Evolutionary conservation across 2,797 vertebrate genomes (phyloP).

Genomic region (Manis crassicaudata): DNA sequence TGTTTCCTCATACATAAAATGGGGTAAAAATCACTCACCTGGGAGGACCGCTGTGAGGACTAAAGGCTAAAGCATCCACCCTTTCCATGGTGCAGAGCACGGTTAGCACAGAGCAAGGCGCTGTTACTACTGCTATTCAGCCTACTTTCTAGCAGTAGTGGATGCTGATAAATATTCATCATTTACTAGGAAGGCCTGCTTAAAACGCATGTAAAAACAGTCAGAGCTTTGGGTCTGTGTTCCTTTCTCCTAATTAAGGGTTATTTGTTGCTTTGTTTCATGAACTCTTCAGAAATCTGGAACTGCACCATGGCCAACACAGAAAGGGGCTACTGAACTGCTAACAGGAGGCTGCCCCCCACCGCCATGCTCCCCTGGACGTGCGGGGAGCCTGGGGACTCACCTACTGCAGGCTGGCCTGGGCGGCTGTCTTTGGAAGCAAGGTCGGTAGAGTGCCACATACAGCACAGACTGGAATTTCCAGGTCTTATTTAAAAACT

Average conservation of each 20-base stretch:
- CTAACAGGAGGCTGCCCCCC: not conserved
- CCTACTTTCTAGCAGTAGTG: not conserved
- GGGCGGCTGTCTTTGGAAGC: not conserved
- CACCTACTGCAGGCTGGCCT: not conserved
- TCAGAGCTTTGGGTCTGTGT: not conserved
- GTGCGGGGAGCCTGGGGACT: not conserved
- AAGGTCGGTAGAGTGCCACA: not conserved
- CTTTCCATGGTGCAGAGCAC: not conserved
- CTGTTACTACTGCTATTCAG: not conserved
- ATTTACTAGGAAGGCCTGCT: not conserved
- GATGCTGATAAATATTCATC: not conserved
- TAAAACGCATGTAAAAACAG: not conserved
- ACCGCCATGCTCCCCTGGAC: fast-evolving
- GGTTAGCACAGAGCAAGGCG: too few relatives aligned
- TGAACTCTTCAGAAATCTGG: not conserved
- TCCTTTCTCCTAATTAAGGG: not conserved
- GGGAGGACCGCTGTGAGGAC: too few relatives aligned
- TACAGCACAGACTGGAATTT: not conserved
- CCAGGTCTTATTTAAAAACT: not conserved
- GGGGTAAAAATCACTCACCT: too few relatives aligned
- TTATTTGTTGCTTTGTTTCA: not conserved
- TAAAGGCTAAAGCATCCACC: too few relatives aligned
- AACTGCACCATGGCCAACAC: not conserved
- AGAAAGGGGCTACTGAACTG: not conserved
- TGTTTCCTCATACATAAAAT: too few relatives aligned